Percentiles rank a stretch among this genome's conserved stretches.
Conservation (phyloP, 2,113 vertebrate genomes). For the Aepyceros melampus region DNA sequence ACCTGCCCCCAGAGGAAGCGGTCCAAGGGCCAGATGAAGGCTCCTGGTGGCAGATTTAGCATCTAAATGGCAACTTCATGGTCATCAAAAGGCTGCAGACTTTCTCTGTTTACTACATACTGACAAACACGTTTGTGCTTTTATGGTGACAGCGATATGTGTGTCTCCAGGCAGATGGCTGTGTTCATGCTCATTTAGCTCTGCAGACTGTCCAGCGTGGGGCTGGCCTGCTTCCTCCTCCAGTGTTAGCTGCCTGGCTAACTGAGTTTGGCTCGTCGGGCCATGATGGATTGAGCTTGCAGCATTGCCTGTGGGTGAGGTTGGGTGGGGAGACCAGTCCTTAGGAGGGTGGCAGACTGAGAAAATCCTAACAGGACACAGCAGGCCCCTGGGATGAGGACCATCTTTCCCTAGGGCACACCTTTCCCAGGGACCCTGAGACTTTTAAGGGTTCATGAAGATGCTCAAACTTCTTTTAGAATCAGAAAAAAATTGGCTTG, state of each 20-base stretch:
- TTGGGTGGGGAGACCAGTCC: not conserved
- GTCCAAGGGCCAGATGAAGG: not conserved
- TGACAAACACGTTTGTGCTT: not conserved
- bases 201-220: not conserved
- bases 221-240: not conserved
- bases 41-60: not conserved
- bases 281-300: not conserved
- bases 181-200: not conserved
- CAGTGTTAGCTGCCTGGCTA: not conserved
- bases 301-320: not conserved
- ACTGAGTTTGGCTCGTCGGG: not conserved
- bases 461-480: not conserved
- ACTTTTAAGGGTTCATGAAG: not conserved
- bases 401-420: not conserved
- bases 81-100: not conserved
- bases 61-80: not conserved
- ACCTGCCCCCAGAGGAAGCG: not conserved
- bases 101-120: not conserved
- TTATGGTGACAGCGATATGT: rapidly evolving
- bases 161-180: not conserved
- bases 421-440: not conserved
- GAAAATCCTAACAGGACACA: not conserved
- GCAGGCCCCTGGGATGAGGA: not conserved
- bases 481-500: not conserved
- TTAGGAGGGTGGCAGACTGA: not conserved